Base-by-base conservation (phyloP, 2,888 invertebrate genomes). In the Tricholauxania praeusta region DNA sequence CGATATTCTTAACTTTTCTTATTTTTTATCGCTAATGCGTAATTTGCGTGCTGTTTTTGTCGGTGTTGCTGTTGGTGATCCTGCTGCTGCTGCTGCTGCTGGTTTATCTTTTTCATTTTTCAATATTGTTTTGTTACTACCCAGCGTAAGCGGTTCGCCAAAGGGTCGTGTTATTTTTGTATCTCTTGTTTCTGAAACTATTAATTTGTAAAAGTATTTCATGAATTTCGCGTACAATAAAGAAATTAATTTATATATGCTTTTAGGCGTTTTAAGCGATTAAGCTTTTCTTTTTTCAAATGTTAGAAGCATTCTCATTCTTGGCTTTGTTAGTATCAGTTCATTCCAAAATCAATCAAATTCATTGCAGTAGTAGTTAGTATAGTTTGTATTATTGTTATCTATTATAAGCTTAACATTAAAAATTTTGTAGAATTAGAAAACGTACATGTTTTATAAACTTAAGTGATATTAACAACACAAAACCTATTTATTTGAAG, bases 131-230 rank as follows among this genome's bases (percentile, higher is more conserved):
- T 80, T 82, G 39, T 39, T 39, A 10, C 39, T 10, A 69, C 80
- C 79, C 74, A 92, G 90, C 90, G 93, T 92, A 87, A 95, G 89
- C 75, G 95, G 94, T 87, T 94, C 94, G 84, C 94, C 94, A 85
- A 93, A 93, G 76, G 93, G 92, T 87, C 93, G 90, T 80, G 91
- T 90, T 80, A 90, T 79, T 72, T 83, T 83, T 49, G 82, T 78
- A 53, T 80, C 79, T 66, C 39, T 39, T 39, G 80, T 78, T 68
- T 80, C 82, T 80, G 80, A 76, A 80, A 78, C 80, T 59, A n/a
- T 70, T 79, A 75, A 70, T 73, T 62, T 64, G 10, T 22, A n/a
- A 60, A 39, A 63, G 12, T 19, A n/a, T 28, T 64, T 51, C 10
- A 28, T 28, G 39, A 17, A 39, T 47, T 48, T 39, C 12, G 6